Percentiles rank a stretch among this genome's conserved stretches.
phyloP scores from a whole-genome alignment of 2,888 invertebrate genomes.

The Hirtodrosophila trivittata region DNA sequence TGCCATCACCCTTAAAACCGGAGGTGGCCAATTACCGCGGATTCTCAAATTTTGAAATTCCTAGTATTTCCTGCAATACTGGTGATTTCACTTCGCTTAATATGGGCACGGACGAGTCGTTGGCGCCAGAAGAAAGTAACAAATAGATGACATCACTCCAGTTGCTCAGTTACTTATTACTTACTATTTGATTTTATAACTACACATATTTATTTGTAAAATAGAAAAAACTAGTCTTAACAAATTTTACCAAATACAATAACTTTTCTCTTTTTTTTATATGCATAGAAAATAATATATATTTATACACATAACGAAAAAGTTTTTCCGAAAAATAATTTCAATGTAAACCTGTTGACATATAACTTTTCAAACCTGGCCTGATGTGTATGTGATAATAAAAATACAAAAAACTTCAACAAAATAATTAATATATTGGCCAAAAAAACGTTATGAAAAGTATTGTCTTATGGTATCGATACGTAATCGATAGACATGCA shows the following conservation, averaged over 20 bases:
- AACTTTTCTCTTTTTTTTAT: conserved; percentile 3
- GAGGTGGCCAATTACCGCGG: conserved; percentile 86
- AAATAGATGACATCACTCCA: conserved; percentile 15
- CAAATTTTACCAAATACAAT: conserved; percentile 32
- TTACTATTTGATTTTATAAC: too few relatives aligned
- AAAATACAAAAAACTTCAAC: too few relatives aligned
- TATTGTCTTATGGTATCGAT: conserved; percentile 8
- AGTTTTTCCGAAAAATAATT: too few relatives aligned
- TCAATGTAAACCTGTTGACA: too few relatives aligned
- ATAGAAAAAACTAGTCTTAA: conserved; percentile 15
- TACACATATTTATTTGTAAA: conserved; percentile 50
- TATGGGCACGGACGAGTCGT: conserved; percentile 48
- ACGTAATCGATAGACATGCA: background rate
- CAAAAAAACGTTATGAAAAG: background rate
- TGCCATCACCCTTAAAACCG: conserved; percentile 87
- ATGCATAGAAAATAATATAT: conserved; percentile 17
- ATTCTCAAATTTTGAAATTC: conserved; percentile 87
- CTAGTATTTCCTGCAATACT: conserved; percentile 87
- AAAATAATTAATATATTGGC: too few relatives aligned
- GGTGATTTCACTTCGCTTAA: conserved; percentile 85
- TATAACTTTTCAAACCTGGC: too few relatives aligned
- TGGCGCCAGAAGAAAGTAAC: conserved; percentile 1
- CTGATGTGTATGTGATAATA: too few relatives aligned
- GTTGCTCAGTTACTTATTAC: background rate
- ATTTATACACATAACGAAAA: too few relatives aligned